Evolutionary conservation across 2,888 invertebrate species (phyloP), one percentile per base, ranked within the genome.

Genomic region (Rambutsinella grinnellia): DNA sequence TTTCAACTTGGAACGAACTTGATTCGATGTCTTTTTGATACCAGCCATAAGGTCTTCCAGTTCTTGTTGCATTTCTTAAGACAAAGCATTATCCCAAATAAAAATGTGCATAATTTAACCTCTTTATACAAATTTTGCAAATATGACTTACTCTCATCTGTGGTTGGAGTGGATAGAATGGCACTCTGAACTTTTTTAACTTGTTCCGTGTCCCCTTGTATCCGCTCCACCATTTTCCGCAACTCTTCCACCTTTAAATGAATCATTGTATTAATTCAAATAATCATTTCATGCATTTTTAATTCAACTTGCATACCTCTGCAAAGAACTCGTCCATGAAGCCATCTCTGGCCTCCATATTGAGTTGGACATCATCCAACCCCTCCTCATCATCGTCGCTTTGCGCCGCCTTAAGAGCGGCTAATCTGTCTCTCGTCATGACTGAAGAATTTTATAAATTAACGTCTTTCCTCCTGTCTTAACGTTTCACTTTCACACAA

Each of bases 291-390:
- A 62, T 1, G 5, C 27, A 5, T 24, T 1, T 5, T 6, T 26
- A 15, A 61, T 5, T 49, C 2, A 5, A 3, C 26, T 5, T 5
- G 23, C 90, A 89, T 87, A 96, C 96, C 93, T 98, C 98, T 88
- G 95, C 96, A 89, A 99, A 99, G 90, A 99, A 99, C 88, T 98
- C 97, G 88, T 99, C 97, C 98, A 99, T 99, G 90, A 96, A 98
- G 86, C 96, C 96, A 87, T 93, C 93, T 84, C 91, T 91, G 84
- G 93, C 93, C 88, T 96, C 96, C 86, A 97, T 94, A 87, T 93
- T 95, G 90, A 97, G 95, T 88, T 95, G 94, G 88, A 96, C 96
- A 87, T 96, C 96, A 88, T 96, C 96, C 84, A 94, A 93, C 84
- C 93, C 95, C 87, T 93, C 94, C 88, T 97, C 97, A 89, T 97